Evolutionary conservation across 2,888 invertebrate genomes (phyloP), one percentile per base, ranked within the genome.

Genomic region (Apotomis betuletana): DNA sequence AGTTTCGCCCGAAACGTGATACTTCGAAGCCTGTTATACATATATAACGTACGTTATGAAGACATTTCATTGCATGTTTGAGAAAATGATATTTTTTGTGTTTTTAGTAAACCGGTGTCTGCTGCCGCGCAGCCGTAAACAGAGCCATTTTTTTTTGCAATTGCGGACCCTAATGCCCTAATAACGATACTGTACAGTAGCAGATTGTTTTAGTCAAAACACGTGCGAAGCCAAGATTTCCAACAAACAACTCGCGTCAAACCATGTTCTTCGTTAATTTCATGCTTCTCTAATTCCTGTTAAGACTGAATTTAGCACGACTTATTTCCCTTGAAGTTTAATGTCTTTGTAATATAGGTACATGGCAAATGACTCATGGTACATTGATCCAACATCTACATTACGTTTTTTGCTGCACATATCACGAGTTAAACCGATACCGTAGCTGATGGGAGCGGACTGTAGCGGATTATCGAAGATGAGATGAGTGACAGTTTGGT

Each of bases 401-500:
- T 52, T 54, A 57, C 4, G 44, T 68, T 68, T 67, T 70, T 63
- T 63, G 58, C 55, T 13, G 44, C 36, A 9, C 52, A 12, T 13
- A 57, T 46, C 46, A 55, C 58, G 58, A 59, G 57, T 58, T 61
- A 62, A 36, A 13, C 15, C 38, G 67, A 68, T 58, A 71, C 62
- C 62, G 49, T 62, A 58, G 52, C 58, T 67, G 61, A 70, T 67
- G 71, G 62, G 38, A 63, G 51, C 41, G 60, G 61, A 61, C 67
- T 67, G 71, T 51, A 49, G 41, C 61, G 61, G 67, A 71, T 71
- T 61, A 70, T 46, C 46, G 58, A 57, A 65, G 52, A 52, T 67
- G 55, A 52, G 57, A 52, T 67, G 55, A 52, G 57, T 55, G 70
- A 60, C 67, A 57, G 46, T 65, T 71, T 61, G 67, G 54, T 54